Evolutionary conservation across 2,113 vertebrate genomes (phyloP).

Genomic region (Tachysurus vachellii): DNA sequence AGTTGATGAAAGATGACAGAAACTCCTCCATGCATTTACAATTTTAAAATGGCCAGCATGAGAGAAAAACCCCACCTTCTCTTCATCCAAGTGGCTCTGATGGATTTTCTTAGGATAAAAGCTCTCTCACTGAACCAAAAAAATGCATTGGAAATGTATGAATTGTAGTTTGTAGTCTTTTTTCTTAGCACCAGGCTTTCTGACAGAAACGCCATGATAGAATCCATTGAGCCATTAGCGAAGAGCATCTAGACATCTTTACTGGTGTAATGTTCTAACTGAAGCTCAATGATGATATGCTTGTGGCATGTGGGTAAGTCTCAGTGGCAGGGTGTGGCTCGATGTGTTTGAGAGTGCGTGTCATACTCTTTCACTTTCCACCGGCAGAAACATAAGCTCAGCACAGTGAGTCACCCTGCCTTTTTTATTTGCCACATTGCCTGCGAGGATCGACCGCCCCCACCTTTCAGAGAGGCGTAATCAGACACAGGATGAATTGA

Average conservation of each 20-base stretch:
- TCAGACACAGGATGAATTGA: slow-evolving; percentile 32
- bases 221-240: neutral
- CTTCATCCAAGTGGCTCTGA: neutral
- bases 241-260: slow-evolving; percentile 18
- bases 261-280: slow-evolving; percentile 22
- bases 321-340: slow-evolving; percentile 47
- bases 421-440: slow-evolving; percentile 43
- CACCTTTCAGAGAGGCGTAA: slow-evolving; percentile 9
- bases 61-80: neutral
- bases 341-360: slow-evolving; percentile 3
- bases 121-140: neutral
- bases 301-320: slow-evolving; percentile 36
- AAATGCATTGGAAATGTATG: neutral
- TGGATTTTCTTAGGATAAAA: neutral
- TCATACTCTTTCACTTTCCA: slow-evolving; percentile 47
- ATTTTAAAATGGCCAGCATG: neutral
- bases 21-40: neutral
- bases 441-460: neutral
- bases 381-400: slow-evolving; percentile 52
- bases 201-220: neutral
- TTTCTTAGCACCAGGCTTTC: neutral
- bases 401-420: slow-evolving; percentile 46
- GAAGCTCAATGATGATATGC: slow-evolving; percentile 19
- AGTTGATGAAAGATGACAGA: slow-evolving; percentile 35
- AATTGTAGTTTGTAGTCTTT: neutral